These are phyloP conservation scores for Spodoptera exigua DNA, from an alignment of 2,888 invertebrate genomes.

Conservation along the genomic window DNA sequence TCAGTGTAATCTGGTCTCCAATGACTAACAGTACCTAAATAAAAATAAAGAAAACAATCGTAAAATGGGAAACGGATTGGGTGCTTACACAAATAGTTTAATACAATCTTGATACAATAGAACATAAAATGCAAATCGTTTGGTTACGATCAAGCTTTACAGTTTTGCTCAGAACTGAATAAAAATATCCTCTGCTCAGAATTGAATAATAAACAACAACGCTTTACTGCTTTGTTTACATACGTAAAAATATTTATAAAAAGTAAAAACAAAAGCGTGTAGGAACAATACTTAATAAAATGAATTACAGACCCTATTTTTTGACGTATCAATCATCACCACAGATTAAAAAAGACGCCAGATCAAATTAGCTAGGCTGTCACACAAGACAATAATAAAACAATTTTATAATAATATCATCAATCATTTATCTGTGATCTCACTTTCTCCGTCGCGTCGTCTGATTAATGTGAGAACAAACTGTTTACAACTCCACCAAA, in stretches of 20 bases:
- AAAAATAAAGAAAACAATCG: slow-evolving; percentile 8
- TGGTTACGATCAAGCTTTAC: slow-evolving; percentile 15
- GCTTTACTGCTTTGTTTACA: no score
- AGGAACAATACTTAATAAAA: no score
- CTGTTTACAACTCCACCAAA: slow-evolving; percentile 29
- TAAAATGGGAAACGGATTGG: slow-evolving; percentile 24
- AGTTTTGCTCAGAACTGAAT: slow-evolving; percentile 18
- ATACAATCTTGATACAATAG: slow-evolving; percentile 9
- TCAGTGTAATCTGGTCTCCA: neutral
- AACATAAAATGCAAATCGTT: slow-evolving; percentile 26
- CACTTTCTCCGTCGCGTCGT: slow-evolving; percentile 50
- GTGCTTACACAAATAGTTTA: slow-evolving; percentile 4
- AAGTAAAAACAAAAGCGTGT: no score
- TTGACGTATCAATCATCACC: slow-evolving; percentile 30
- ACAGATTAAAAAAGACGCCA: slow-evolving; percentile 39
- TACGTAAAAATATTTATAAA: no score
- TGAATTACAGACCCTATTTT: neutral
- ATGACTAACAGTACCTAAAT: slow-evolving; percentile 11
- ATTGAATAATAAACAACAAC: no score
- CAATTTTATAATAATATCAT: slow-evolving; percentile 50
- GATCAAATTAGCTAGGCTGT: slow-evolving; percentile 36
- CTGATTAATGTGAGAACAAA: slow-evolving; percentile 43
- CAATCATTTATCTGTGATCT: slow-evolving; percentile 49
- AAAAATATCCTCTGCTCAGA: slow-evolving; percentile 2
- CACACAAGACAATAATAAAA: slow-evolving; percentile 45